These are phyloP conservation scores for Cathartes aura DNA, from an alignment of 2,113 vertebrate genomes.

Conservation along the genomic window DNA sequence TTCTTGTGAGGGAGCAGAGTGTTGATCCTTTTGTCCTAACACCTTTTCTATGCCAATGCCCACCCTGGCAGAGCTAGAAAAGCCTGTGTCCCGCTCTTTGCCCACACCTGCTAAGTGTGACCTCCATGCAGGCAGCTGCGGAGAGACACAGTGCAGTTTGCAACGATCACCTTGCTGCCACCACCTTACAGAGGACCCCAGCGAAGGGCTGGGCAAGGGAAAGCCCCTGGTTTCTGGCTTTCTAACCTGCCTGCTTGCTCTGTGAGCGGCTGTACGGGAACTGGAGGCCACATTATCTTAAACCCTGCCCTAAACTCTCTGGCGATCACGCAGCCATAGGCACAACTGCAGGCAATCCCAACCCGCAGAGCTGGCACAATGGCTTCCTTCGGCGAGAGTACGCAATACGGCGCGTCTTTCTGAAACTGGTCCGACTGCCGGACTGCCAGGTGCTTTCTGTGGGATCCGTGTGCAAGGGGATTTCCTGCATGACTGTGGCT, in stretches of 20 bases:
- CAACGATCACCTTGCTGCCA: fast-evolving
- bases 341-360: not conserved
- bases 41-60: not conserved
- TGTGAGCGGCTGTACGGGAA: not conserved
- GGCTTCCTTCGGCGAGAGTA: fast-evolving
- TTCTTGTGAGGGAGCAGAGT: not conserved
- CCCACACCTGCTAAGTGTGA: fast-evolving
- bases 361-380: fast-evolving
- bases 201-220: not conserved
- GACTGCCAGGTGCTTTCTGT: not conserved
- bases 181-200: not conserved
- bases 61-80: not conserved
- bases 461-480: not conserved
- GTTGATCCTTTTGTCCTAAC: not conserved
- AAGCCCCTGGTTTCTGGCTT: not conserved
- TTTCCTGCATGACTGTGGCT: not conserved
- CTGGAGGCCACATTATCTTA: not conserved
- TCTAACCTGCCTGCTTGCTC: not conserved
- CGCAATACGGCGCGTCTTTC: not conserved
- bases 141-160: not conserved
- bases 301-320: not conserved
- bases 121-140: fast-evolving
- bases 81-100: not conserved
- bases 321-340: not conserved
- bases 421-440: fast-evolving